A percentile compares a stretch with the other conserved stretches of the same genome.
phyloP scores from a whole-genome alignment of 2,888 invertebrate species.

The Leptogaster cylindrica region DNA sequence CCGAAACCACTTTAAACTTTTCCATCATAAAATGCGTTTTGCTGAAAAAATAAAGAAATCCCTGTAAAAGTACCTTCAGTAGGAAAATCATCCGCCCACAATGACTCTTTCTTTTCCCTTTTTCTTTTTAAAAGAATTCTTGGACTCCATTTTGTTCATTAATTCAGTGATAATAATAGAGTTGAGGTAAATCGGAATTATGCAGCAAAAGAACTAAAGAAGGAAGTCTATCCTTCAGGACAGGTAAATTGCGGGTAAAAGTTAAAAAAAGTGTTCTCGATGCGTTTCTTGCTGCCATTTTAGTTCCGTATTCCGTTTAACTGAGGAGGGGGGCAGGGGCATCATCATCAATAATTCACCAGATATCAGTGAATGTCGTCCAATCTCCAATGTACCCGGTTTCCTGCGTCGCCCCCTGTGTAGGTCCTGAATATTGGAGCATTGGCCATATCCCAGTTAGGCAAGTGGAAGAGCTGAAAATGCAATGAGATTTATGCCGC shows the following conservation, averaged over 20 bases:
- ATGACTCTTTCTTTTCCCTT: slow-evolving; percentile 11
- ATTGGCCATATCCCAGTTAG: neutral
- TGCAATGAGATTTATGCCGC: slow-evolving; percentile 7
- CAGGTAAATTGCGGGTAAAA: slow-evolving; percentile 28
- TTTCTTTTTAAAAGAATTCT: neutral
- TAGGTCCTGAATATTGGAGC: slow-evolving; percentile 3
- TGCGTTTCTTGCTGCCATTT: slow-evolving; percentile 8
- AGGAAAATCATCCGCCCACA: slow-evolving; percentile 2
- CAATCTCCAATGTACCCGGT: neutral
- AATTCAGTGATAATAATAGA: slow-evolving; percentile 13
- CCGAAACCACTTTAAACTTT: slow-evolving; percentile 23
- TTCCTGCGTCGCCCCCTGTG: neutral
- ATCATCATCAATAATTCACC: slow-evolving; percentile 12
- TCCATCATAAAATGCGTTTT: slow-evolving; percentile 30
- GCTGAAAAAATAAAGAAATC: slow-evolving; percentile 17
- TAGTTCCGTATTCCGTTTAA: neutral
- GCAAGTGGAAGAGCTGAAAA: neutral
- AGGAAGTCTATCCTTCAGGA: slow-evolving; percentile 1
- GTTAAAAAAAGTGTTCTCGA: neutral
- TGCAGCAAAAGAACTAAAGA: neutral
- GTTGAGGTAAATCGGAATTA: slow-evolving; percentile 2
- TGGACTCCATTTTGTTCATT: slow-evolving; percentile 21
- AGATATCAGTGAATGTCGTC: slow-evolving; percentile 4
- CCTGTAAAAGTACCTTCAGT: neutral
- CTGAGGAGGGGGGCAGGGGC: neutral